phyloP scores from a whole-genome alignment of 1,140 invertebrate genomes.

The Ceratina australensis region DNA sequence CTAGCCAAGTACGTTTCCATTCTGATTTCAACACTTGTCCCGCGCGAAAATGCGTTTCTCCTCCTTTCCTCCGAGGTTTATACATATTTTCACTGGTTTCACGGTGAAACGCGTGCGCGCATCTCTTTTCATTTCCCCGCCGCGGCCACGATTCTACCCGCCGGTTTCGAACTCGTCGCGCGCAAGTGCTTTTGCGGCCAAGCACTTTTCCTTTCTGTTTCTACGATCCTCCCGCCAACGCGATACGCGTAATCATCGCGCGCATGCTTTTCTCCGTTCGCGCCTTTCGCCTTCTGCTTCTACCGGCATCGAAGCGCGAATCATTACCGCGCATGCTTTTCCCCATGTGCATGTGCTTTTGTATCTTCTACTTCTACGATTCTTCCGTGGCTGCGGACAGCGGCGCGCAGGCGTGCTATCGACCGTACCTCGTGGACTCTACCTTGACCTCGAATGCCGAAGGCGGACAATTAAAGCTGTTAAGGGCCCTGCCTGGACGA shows the following conservation, averaged over 20 bases:
- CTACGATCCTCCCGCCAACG: too few relatives aligned
- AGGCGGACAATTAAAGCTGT: slow-evolving; percentile 58
- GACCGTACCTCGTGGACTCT: slow-evolving; percentile 45
- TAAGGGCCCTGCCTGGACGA: slow-evolving; percentile 36
- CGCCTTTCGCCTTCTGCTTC: not conserved
- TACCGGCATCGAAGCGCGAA: not conserved
- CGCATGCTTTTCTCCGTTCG: not conserved
- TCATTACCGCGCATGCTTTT: not conserved
- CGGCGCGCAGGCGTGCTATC: slow-evolving; percentile 50
- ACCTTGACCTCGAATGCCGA: slow-evolving; percentile 60
- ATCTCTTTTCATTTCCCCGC: not conserved
- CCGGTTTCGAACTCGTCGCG: too few relatives aligned
- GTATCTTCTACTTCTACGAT: not conserved
- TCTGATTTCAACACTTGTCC: too few relatives aligned
- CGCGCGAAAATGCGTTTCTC: too few relatives aligned
- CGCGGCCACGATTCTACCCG: not conserved
- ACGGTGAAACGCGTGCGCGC: not conserved
- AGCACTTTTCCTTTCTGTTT: too few relatives aligned
- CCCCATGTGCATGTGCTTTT: not conserved
- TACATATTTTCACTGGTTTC: too few relatives aligned
- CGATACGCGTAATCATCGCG: too few relatives aligned
- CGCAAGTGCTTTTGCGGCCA: too few relatives aligned
- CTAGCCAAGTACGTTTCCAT: too few relatives aligned
- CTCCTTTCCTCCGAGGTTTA: too few relatives aligned
- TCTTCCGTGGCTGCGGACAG: not conserved